Percentiles rank a stretch among this genome's conserved stretches.
phyloP scores from a whole-genome alignment of 2,113 vertebrate genomes.

The Ellobius talpinus region DNA sequence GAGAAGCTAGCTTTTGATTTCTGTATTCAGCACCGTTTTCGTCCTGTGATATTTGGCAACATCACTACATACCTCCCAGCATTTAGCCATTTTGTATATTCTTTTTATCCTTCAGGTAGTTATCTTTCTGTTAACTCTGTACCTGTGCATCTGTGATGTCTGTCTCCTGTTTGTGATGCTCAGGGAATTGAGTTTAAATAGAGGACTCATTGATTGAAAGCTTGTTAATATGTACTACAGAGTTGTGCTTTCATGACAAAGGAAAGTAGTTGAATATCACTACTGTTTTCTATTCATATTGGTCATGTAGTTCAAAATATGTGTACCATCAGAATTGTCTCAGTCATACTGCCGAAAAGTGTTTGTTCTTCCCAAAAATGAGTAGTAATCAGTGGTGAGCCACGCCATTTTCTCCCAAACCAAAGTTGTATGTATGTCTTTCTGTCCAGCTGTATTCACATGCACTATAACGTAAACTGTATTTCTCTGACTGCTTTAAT shows the following conservation, averaged over 20 bases:
- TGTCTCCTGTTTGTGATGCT: background rate
- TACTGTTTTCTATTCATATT: background rate
- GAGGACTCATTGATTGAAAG: background rate
- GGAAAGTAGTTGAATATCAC: background rate
- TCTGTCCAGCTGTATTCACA: slow-evolving; percentile 52
- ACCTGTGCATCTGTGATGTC: background rate
- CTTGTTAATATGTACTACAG: background rate
- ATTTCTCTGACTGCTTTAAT: slow-evolving; percentile 55
- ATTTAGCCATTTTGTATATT: background rate
- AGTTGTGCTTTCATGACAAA: background rate
- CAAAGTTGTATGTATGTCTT: slow-evolving; percentile 9
- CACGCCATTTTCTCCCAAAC: slow-evolving; percentile 1
- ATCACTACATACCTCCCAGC: background rate
- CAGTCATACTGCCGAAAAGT: background rate
- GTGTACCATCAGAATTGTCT: slow-evolving; percentile 30
- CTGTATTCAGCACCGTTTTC: background rate
- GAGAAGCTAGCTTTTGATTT: background rate
- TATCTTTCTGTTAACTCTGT: background rate
- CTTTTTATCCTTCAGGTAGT: background rate
- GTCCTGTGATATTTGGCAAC: background rate
- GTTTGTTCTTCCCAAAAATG: background rate
- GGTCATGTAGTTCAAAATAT: slow-evolving; percentile 44
- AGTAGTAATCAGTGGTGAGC: background rate
- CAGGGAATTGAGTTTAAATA: background rate
- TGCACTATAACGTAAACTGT: slow-evolving; percentile 45